These are phyloP conservation scores for Homarus gammarus DNA, from an alignment of 2,888 invertebrate species.

Conservation along the genomic window DNA sequence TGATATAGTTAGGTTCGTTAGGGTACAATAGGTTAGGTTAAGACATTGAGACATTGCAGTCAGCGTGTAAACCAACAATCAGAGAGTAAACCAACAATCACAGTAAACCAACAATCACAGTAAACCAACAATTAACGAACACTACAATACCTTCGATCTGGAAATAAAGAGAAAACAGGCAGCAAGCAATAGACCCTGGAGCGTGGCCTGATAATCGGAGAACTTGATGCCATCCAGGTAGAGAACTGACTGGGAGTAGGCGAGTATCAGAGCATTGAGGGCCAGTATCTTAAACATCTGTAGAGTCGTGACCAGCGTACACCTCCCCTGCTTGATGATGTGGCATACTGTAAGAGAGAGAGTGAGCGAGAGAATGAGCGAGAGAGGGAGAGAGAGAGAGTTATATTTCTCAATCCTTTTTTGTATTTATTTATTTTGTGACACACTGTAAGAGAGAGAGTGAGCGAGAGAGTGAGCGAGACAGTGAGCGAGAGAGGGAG, in stretches of 20 bases:
- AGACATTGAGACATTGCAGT: no score
- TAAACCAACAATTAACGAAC: background rate
- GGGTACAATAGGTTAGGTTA: no score
- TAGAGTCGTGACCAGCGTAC: conserved; percentile 98
- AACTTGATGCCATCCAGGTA: conserved; percentile 99
- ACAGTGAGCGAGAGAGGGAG: no score
- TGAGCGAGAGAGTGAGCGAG: no score
- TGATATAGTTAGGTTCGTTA: no score
- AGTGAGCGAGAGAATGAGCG: no score
- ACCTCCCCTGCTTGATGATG: conserved; percentile 99
- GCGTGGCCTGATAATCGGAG: conserved; percentile 97
- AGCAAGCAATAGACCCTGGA: conserved; percentile 96
- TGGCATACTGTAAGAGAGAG: conserved; percentile 94
- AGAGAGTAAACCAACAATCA: no score
- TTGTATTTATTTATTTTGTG: no score
- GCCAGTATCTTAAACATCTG: conserved; percentile 99
- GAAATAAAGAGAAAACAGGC: conserved; percentile 99
- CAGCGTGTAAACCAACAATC: no score
- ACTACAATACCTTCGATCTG: conserved; percentile 86
- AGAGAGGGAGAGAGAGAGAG: no score
- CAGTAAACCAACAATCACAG: background rate
- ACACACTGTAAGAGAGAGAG: no score
- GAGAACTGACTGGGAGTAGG: conserved; percentile 98
- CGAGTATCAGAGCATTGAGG: conserved; percentile 96
- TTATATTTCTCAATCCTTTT: no score